These are phyloP conservation scores for Morelia viridis DNA, from an alignment of 2,797 vertebrate genomes.

Conservation along the genomic window DNA sequence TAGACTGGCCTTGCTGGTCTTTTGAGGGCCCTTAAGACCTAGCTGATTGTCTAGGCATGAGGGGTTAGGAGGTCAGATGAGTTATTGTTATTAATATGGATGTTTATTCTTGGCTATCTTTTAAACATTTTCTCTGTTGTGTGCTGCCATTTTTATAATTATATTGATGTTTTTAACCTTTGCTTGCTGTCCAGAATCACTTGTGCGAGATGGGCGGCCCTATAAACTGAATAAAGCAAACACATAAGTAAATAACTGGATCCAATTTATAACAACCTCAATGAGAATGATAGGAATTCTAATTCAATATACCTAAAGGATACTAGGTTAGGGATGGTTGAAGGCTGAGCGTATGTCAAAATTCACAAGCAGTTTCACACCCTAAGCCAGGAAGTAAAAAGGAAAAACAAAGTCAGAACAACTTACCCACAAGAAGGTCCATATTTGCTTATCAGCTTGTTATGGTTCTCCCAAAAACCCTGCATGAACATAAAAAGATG, in stretches of 20 bases:
- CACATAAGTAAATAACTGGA: not conserved
- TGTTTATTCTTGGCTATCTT: not conserved
- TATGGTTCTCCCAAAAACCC: conserved; percentile 84
- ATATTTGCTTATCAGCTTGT: conserved; percentile 79
- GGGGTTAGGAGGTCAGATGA: not conserved
- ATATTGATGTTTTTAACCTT: not conserved
- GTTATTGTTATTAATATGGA: not conserved
- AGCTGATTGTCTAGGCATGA: not conserved
- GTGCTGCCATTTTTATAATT: not conserved
- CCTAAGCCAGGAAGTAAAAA: not conserved
- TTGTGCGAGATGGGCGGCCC: not conserved
- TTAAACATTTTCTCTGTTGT: not conserved
- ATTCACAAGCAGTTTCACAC: not conserved
- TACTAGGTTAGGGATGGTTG: not conserved
- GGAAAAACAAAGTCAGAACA: conserved; percentile 6
- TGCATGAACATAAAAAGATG: conserved; percentile 63
- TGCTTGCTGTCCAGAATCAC: not conserved
- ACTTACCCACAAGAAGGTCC: conserved; percentile 91
- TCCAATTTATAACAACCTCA: not conserved
- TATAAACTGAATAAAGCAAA: not conserved
- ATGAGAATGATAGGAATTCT: not conserved
- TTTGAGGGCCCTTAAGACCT: not conserved
- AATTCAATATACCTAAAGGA: not conserved
- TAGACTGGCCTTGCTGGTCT: not conserved
- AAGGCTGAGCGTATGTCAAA: not conserved